Conservation (phyloP, 2,113 vertebrate genomes). For the Girardinichthys multiradiatus region DNA sequence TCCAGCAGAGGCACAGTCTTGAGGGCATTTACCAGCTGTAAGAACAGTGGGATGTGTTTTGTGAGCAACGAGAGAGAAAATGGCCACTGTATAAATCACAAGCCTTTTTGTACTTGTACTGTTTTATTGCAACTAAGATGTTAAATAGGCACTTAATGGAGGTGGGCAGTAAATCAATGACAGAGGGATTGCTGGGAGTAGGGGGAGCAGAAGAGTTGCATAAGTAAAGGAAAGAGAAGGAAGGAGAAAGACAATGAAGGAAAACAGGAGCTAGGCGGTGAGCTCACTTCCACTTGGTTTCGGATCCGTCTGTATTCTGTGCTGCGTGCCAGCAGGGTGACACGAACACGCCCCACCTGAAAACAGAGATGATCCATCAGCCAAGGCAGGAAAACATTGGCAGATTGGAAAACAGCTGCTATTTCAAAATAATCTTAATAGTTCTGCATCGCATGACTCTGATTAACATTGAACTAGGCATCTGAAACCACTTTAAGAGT, state of each 20-base stretch:
- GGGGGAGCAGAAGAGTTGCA: conserved; percentile 11
- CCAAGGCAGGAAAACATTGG: conserved; percentile 57
- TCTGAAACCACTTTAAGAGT: background rate
- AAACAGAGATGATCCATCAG: conserved; percentile 69
- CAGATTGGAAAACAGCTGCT: conserved; percentile 38
- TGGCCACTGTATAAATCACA: conserved; percentile 66
- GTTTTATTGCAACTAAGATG: conserved; percentile 71
- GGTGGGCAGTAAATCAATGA: conserved; percentile 74
- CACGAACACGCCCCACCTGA: conserved; percentile 90
- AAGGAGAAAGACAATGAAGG: conserved; percentile 17
- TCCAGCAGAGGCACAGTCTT: conserved; percentile 90
- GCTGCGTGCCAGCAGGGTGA: conserved; percentile 94
- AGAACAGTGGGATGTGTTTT: conserved; percentile 61
- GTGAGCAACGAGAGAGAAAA: conserved; percentile 68
- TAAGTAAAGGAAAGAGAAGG: conserved; percentile 3
- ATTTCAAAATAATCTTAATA: conserved; percentile 35
- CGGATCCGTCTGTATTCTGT: conserved; percentile 94
- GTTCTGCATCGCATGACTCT: background rate
- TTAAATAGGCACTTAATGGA: conserved; percentile 72
- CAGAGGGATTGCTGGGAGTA: conserved; percentile 10
- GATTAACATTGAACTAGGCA: background rate
- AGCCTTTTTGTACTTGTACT: conserved; percentile 47
- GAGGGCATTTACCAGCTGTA: conserved; percentile 91
- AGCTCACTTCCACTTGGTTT: conserved; percentile 92
- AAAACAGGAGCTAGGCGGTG: conserved; percentile 7